Conservation (phyloP, 1,140 invertebrate species). For the Psix sp. region DNA sequence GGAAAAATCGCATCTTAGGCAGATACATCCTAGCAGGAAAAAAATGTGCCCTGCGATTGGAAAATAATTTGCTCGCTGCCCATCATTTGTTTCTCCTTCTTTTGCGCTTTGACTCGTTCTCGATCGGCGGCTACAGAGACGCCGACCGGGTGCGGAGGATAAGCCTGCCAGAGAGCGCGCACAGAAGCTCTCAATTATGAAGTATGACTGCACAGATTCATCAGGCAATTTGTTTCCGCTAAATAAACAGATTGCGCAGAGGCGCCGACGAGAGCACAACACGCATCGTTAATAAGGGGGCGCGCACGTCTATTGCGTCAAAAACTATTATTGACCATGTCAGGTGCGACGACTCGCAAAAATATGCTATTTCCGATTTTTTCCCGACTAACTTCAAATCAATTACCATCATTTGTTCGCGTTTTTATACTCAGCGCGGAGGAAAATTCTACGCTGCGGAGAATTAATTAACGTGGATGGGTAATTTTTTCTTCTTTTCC, state of each 20-base stretch:
- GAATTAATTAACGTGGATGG: too few species aligned
- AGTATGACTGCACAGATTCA: constrained; percentile 75
- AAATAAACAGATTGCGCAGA: constrained; percentile 67
- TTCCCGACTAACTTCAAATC: constrained; percentile 36
- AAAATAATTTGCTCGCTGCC: constrained; percentile 27
- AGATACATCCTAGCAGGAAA: constrained; percentile 13
- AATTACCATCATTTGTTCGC: constrained; percentile 20
- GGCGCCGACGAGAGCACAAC: constrained; percentile 44
- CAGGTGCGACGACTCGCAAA: constrained; percentile 34
- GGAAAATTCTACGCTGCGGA: too few species aligned
- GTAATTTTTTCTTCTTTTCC: too few species aligned
- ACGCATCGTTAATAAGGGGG: constrained; percentile 54
- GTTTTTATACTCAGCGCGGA: too few species aligned
- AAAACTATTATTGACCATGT: constrained; percentile 50
- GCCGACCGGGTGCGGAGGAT: not conserved
- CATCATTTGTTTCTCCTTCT: constrained; percentile 13
- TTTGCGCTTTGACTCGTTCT: constrained; percentile 4
- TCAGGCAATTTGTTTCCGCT: constrained; percentile 73
- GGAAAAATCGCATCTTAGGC: constrained; percentile 34
- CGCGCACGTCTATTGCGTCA: constrained; percentile 41
- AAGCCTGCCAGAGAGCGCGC: constrained; percentile 1
- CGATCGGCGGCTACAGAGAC: constrained; percentile 4
- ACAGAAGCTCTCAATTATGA: constrained; percentile 70
- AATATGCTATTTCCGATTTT: constrained; percentile 26
- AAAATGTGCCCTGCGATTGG: constrained; percentile 23